Base-by-base conservation (phyloP, 2,113 vertebrate genomes). In the Sialia sialis region DNA sequence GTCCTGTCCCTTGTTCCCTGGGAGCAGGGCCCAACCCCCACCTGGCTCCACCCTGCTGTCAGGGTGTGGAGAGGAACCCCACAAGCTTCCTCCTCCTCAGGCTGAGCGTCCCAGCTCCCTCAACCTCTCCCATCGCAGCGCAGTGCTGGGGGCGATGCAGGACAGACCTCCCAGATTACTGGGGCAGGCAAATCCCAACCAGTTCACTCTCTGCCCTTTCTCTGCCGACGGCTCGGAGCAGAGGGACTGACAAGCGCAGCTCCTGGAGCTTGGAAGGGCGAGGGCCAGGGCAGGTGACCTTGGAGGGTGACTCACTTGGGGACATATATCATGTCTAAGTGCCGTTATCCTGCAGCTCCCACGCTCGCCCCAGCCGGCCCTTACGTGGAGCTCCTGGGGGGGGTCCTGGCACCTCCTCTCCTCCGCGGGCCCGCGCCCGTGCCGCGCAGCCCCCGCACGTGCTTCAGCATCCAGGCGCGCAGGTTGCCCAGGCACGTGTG, bases 381-480 rank as follows among this genome's bases (percentile, higher is more conserved):
- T 97, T 97, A 98, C 98, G 76, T 98, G 97, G 98, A 97, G 90
- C 96, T 98, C 97, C 98, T 98, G 68, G 98, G 98, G 21, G 97
- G 97, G 22, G 90, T 98, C 63, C 96, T 95, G 79, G 95, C 66
- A 30, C 96, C 90, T 69, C 97, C 93, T 89, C 97, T 98, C 95
- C 95, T 97, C 94, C 95, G 97, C 10, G 29, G 64, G 94, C 93
- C 84, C 9, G 94, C 51, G 13, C 27, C 1, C 36, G 95, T 32
- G 15, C 98, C 97, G 77, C 98, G 98, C 95, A 96, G 98, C 97
- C 98, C 98, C 34, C 99, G 98, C 70, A 99, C 98, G 1, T 99
- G 98, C 82, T 98, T 99, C 70, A 99, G 98, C 98, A 99, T 98
- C 98, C 98, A 99, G 59, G 99, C 99, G 3, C 99, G 98, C 48